phyloP scores from a whole-genome alignment of 2,888 invertebrate genomes.

The Cordylochernes scorpioides region DNA sequence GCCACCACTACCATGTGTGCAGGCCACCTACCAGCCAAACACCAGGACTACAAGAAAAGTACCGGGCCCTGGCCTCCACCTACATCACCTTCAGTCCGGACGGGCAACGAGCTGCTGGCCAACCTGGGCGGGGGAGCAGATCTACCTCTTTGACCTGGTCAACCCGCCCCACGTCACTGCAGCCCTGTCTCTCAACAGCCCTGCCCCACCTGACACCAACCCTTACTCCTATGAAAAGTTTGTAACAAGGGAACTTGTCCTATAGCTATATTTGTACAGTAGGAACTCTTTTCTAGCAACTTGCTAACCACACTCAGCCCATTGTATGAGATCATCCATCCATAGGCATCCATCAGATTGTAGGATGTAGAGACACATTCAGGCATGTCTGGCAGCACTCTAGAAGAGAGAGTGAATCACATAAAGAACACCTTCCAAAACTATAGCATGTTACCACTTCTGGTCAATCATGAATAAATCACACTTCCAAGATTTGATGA shows the following conservation, averaged over 20 bases:
- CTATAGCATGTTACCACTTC: too few relatives aligned
- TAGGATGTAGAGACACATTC: too few relatives aligned
- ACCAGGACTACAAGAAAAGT: constrained; percentile 34
- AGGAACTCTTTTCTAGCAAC: too few relatives aligned
- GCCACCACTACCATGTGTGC: too few relatives aligned
- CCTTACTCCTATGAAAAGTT: background rate
- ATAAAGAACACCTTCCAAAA: too few relatives aligned
- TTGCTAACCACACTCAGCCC: too few relatives aligned
- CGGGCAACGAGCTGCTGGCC: constrained; percentile 65
- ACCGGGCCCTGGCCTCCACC: constrained; percentile 45
- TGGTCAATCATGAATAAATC: constrained; percentile 13
- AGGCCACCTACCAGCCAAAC: constrained; percentile 44
- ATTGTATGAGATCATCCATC: too few relatives aligned
- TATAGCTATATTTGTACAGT: too few relatives aligned
- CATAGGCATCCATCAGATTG: too few relatives aligned
- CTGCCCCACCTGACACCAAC: background rate
- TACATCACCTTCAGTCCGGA: constrained; percentile 72
- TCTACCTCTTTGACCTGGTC: constrained; percentile 47
- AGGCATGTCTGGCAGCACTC: too few relatives aligned
- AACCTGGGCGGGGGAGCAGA: constrained; percentile 87
- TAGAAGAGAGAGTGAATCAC: too few relatives aligned
- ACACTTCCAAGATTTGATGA: background rate
- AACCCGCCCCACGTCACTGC: constrained; percentile 20
- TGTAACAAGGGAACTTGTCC: too few relatives aligned
- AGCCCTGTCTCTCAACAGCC: constrained; percentile 6